Evolutionary conservation across 2,888 invertebrate species (phyloP).

Genomic region (Prosapia bicincta): DNA sequence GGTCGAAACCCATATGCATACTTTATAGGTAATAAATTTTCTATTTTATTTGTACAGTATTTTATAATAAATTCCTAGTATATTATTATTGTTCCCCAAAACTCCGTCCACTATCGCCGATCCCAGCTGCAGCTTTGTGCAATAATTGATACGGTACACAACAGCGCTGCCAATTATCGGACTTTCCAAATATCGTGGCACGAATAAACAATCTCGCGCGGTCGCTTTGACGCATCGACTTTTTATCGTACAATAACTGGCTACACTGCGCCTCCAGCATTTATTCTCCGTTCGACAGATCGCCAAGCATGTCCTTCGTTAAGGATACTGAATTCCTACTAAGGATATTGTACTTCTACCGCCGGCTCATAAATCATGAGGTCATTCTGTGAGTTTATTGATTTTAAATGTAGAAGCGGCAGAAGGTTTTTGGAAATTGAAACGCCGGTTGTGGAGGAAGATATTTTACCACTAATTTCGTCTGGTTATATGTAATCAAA

Average conservation of each 20-base stretch:
- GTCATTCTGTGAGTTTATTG: no score
- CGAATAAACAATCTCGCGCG: background rate
- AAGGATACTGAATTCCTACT: background rate
- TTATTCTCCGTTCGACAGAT: background rate
- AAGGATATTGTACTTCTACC: background rate
- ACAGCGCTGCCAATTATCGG: background rate
- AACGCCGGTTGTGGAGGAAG: no score
- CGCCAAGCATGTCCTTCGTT: background rate
- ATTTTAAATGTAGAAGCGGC: no score
- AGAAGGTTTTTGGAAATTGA: no score
- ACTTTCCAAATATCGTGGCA: background rate
- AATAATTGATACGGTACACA: background rate
- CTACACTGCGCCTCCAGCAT: background rate
- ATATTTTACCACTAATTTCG: no score
- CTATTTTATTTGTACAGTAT: no score
- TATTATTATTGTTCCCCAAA: no score
- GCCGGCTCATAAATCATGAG: background rate
- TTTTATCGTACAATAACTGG: background rate
- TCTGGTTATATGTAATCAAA: no score
- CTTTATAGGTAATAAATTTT: no score
- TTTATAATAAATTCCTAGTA: no score
- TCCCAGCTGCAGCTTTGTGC: background rate
- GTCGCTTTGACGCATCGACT: background rate
- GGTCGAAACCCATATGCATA: no score
- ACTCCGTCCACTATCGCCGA: background rate